Base-by-base conservation (phyloP, 2,113 vertebrate genomes). In the Vicugna pacos region DNA sequence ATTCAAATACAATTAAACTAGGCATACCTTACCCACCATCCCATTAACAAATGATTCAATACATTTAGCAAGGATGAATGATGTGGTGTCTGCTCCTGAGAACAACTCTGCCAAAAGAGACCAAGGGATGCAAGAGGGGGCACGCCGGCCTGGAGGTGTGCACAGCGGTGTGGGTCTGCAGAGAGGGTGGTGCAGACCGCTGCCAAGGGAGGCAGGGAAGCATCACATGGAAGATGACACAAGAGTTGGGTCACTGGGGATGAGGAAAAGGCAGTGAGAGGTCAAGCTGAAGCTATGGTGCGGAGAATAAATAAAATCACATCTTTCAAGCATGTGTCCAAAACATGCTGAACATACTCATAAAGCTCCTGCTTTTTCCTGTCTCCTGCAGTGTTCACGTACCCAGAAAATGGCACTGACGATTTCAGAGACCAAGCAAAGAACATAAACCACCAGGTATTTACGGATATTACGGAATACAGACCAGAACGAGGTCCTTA, bases 361-460 rank as follows among this genome's bases (percentile, higher is more conserved):
- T 62, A 85, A 94, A 91, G 26, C 35, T 46, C 30, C 28, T 92
- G 12, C 95, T 98, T 97, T 94, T 96, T 98, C 95, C 96, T 84
- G 52, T 98, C 97, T 97, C 96, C 93, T 97, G n/a, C 97, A 99
- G 99, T 99, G 97, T 99, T 99, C 98, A 98, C 99, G 16, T 99
- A 99, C 56, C 97, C 99, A 2, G 99, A 99, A 98, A 99, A 99
- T 0, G 99, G 99, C 95, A 99, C 98, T 2, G 99, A 99, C 52
- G 98, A 98, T 97, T 99, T 99, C 94, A 97, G 96, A 97, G 98
- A 99, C 82, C 99, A 99, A 97, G 98, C 98, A 95, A 99, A 99
- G 97, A 95, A 82, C 3, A 97, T 98, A 65, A 96, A 97, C 70
- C 98, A 98, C 56, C 97, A 84, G 98, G 99, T 99, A 98, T 98